Conservation (phyloP, 1,140 invertebrate species). For the Musca domestica region DNA sequence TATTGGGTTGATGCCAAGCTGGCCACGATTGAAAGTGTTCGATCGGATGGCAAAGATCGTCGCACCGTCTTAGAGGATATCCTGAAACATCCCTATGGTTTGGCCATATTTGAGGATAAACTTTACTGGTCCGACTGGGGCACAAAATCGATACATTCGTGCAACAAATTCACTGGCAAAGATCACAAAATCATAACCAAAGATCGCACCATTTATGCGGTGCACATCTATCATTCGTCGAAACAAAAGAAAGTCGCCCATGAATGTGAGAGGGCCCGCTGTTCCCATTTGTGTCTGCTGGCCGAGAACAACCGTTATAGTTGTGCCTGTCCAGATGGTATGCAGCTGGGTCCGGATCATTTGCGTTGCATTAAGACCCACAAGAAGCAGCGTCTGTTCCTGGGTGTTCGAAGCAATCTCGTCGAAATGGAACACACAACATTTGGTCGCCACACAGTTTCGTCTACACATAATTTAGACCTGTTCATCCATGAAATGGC, state of each 20-base stretch:
- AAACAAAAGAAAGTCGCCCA: constrained; percentile 60
- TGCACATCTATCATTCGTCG: constrained; percentile 69
- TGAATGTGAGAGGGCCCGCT: constrained; percentile 67
- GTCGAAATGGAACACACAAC: constrained; percentile 55
- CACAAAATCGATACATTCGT: constrained; percentile 63
- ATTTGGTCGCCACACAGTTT: constrained; percentile 55
- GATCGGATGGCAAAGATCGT: constrained; percentile 71
- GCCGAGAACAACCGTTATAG: constrained; percentile 60
- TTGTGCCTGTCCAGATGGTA: constrained; percentile 79
- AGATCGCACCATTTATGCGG: constrained; percentile 60
- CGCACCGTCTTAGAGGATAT: constrained; percentile 60
- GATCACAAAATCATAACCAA: constrained; percentile 56
- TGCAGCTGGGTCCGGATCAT: constrained; percentile 57
- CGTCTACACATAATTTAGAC: constrained; percentile 44
- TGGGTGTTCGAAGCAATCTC: constrained; percentile 51
- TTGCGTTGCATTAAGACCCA: constrained; percentile 57
- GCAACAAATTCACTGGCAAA: constrained; percentile 68
- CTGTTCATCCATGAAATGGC: constrained; percentile 53
- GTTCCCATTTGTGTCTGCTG: constrained; percentile 80
- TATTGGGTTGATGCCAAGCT: constrained; percentile 79
- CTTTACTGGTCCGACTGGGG: constrained; percentile 86
- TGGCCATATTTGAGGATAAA: constrained; percentile 83
- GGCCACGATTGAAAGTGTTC: constrained; percentile 71
- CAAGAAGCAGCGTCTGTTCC: constrained; percentile 52
- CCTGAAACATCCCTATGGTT: constrained; percentile 73